These are phyloP conservation scores for Felis catus DNA, from an alignment of 2,113 vertebrate genomes.

Conservation along the genomic window F.catus_Fca126_mat1.0 CM031418.1:33282501-33283000, in stretches of 20 bases:
- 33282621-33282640: neutral
- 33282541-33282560: neutral
- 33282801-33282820: neutral
- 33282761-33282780: neutral
- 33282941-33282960: neutral
- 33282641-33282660: neutral
- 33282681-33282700: neutral
- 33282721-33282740: neutral
- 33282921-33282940: neutral
- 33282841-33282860: neutral
- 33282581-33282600: neutral
- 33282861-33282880: neutral
- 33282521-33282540: neutral
- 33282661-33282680: neutral
- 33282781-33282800: neutral
- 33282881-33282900: neutral
- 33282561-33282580: neutral
- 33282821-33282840: neutral
- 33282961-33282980: neutral
- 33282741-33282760: neutral
- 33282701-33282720: neutral
- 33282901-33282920: neutral
- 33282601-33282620: neutral
- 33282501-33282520: neutral
- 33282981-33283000: neutral